phyloP scores from a whole-genome alignment of 2,888 invertebrate genomes.

The Dione vanillae region DNA sequence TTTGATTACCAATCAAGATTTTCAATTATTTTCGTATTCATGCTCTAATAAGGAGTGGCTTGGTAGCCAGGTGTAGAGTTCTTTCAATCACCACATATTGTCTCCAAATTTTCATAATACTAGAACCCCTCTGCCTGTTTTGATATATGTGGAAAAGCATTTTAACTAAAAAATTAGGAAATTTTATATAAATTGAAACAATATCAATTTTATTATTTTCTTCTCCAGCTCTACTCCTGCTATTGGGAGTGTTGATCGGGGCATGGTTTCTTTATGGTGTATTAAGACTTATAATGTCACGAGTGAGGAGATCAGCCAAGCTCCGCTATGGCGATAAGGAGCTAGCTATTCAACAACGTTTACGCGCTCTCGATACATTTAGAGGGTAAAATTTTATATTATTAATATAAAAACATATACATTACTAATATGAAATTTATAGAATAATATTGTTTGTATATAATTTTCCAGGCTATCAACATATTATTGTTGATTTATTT shows the following conservation, averaged over 20 bases:
- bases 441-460: too few relatives aligned
- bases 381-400: constrained; percentile 85
- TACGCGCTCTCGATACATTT: constrained; percentile 89
- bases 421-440: too few relatives aligned
- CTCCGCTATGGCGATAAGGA: constrained; percentile 79
- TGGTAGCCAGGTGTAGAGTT: not conserved
- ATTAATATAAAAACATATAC: not conserved
- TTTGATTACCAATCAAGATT: too few relatives aligned
- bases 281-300: constrained; percentile 70
- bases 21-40: too few relatives aligned
- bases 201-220: not conserved
- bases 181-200: not conserved
- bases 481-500: too few relatives aligned
- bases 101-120: not conserved
- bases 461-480: too few relatives aligned
- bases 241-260: constrained; percentile 64
- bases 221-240: constrained; percentile 66
- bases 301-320: constrained; percentile 73
- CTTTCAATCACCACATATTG: not conserved
- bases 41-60: too few relatives aligned
- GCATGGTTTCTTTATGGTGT: constrained; percentile 73
- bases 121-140: not conserved
- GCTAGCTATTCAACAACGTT: constrained; percentile 74
- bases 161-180: too few relatives aligned
- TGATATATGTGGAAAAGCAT: not conserved